These are phyloP conservation scores for Myotis davidii DNA, from an alignment of 2,113 vertebrate genomes.

Conservation along the genomic window DNA sequence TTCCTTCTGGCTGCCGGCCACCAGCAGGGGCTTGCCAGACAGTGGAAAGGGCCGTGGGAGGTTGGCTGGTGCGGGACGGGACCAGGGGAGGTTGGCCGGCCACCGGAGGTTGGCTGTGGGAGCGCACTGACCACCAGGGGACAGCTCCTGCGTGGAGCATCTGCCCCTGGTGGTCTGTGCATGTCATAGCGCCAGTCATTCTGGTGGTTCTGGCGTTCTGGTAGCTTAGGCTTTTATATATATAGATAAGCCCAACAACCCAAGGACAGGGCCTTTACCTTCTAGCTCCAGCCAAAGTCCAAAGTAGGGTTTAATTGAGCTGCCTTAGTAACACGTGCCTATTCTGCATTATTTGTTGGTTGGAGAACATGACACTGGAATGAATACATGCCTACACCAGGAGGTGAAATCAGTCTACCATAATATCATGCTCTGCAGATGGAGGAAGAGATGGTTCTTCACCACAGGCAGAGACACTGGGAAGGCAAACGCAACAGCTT, in stretches of 20 bases:
- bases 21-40: too few relatives aligned
- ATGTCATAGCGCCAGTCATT: too few relatives aligned
- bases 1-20: too few relatives aligned
- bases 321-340: background rate
- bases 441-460: background rate
- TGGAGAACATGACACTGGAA: background rate
- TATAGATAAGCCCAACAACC: background rate
- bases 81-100: too few relatives aligned
- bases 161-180: too few relatives aligned
- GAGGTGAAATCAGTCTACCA: background rate
- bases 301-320: background rate
- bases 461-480: background rate
- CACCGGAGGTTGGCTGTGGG: too few relatives aligned
- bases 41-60: too few relatives aligned
- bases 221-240: too few relatives aligned
- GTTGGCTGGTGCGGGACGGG: rapidly evolving
- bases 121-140: too few relatives aligned
- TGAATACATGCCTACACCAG: background rate
- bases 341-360: background rate
- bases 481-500: background rate
- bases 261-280: background rate
- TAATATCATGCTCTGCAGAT: background rate
- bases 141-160: too few relatives aligned
- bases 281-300: background rate
- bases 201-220: too few relatives aligned